Evolutionary conservation across 1,140 invertebrate genomes (phyloP), one percentile per base, ranked within the genome.

Genomic region (Apis laboriosa): DNA sequence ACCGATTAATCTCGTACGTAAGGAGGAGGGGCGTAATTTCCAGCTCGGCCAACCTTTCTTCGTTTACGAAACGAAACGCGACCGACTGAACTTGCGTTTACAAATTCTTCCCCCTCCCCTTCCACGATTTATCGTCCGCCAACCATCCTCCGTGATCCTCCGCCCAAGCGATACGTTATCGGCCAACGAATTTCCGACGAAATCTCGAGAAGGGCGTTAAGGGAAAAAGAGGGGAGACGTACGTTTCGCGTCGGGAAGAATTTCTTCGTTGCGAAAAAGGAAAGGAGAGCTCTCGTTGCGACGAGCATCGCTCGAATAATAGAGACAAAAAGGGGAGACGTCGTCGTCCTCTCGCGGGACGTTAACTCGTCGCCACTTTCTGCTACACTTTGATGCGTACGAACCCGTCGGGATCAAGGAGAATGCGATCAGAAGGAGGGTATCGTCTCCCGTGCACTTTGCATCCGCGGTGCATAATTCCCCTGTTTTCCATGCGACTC

Each of bases 391-490:
- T 73, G 43, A 49, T 55, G 73, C 24, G 58, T 64, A 15, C 28
- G 60, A 63, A 55, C 49, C 61, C 34, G 21, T 58, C 55, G 71
- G 43, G 51, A 61, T 53, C 28, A 74, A 66, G 56, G 75, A 87
- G 77, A 88, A 89, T 84, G 90, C 87, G 86, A 90, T 88, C 82
- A 87, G 34, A 3, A 34, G 34, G 34, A 34, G 34, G 34, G 34
- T 88, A 88, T 83, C 83, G 85, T 92, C 77, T n/a, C 80, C 88
- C 82, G 90, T 92, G 89, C 90, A 91, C 88, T 91, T 88, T 88
- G 84, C 88, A 84, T 90, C 81, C 84, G 85, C 80, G 86, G 84
- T 90, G 89, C 89, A 92, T 91, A 93, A 93, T 92, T 91, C 88
- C 56, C 49, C 66, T 58, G 60, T 67, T 56, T 71, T 66, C 21